Evolutionary conservation across 2,113 vertebrate genomes (phyloP).

Genomic region (Cygnus buccinator): DNA sequence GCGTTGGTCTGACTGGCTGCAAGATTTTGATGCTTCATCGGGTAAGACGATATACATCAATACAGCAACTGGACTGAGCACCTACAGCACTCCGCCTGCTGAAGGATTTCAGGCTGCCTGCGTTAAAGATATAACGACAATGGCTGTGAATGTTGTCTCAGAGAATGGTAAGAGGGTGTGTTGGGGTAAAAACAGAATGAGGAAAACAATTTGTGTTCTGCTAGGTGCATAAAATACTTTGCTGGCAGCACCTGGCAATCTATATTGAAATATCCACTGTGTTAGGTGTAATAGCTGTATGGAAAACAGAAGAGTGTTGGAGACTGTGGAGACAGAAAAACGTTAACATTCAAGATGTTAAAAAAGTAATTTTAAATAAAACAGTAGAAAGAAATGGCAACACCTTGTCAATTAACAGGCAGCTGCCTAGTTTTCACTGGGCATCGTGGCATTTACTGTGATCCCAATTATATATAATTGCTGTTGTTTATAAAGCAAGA

Average conservation of each 20-base stretch:
- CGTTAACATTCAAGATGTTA: not conserved
- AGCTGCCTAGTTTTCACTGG: not conserved
- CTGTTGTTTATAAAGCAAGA: not conserved
- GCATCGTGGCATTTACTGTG: not conserved
- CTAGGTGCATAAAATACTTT: not conserved
- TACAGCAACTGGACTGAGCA: slow-evolving; percentile 89
- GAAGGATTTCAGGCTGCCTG: slow-evolving; percentile 79
- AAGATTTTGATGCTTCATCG: slow-evolving; percentile 81
- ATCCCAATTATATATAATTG: not conserved
- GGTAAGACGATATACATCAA: slow-evolving; percentile 90
- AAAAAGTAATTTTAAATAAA: not conserved
- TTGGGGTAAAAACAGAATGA: not conserved
- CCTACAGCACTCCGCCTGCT: slow-evolving; percentile 76
- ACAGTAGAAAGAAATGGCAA: not conserved
- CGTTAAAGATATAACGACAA: slow-evolving; percentile 86
- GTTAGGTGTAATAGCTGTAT: not conserved
- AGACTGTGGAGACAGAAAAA: not conserved
- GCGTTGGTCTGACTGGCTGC: slow-evolving; percentile 78
- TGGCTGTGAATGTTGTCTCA: slow-evolving; percentile 86
- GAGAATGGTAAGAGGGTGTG: slow-evolving; percentile 82
- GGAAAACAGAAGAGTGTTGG: not conserved
- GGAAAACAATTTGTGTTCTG: not conserved
- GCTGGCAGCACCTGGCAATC: not conserved
- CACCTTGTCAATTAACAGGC: not conserved
- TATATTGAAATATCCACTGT: not conserved